Percentiles rank a stretch among this genome's conserved stretches.
Evolutionary conservation across 1,140 invertebrate species (phyloP).

Genomic region (Zaprionus ornatus): DNA sequence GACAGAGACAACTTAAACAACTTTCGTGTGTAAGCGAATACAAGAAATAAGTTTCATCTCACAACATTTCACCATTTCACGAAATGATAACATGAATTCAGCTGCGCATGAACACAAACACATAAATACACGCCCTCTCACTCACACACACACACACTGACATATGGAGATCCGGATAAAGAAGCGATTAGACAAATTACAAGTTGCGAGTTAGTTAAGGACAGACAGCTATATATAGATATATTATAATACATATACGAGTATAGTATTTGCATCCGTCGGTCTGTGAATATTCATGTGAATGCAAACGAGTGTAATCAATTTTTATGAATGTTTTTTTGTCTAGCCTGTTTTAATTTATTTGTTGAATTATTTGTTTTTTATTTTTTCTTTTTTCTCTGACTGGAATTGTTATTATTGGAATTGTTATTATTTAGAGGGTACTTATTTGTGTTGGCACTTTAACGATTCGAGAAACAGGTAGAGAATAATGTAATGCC

Average conservation of each 20-base stretch:
- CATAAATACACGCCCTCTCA: not conserved
- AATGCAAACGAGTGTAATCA: not conserved
- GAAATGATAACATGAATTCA: too few species aligned
- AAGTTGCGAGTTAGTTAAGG: not conserved
- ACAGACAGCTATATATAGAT: not conserved
- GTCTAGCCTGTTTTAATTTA: not conserved
- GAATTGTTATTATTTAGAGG: not conserved
- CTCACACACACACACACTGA: not conserved
- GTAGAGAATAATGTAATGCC: not conserved
- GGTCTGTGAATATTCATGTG: not conserved
- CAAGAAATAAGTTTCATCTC: too few species aligned
- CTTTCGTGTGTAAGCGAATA: too few species aligned
- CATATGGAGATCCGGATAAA: not conserved
- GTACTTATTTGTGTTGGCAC: not conserved
- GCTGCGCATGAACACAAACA: not conserved
- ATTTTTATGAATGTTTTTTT: not conserved
- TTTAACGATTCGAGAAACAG: not conserved
- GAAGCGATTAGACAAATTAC: not conserved
- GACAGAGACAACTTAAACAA: too few species aligned
- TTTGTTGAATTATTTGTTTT: not conserved
- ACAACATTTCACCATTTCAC: too few species aligned
- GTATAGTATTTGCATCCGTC: not conserved
- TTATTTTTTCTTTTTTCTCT: not conserved
- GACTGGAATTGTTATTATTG: not conserved
- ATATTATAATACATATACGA: not conserved